Conservation (phyloP, 2,113 vertebrate species). For the Misgurnus mizolepis region DNA sequence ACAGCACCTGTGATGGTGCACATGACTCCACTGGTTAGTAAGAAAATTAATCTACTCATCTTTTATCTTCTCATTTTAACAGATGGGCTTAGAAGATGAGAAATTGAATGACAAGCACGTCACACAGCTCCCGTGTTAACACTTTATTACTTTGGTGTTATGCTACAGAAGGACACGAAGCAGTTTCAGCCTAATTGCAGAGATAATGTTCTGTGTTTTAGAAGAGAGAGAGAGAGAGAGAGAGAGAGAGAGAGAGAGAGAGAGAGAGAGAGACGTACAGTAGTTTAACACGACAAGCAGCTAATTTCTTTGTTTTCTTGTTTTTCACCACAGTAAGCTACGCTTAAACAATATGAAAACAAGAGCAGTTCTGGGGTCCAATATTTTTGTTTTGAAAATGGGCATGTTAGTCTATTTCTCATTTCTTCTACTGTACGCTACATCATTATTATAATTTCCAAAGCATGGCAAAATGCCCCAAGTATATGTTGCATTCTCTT, state of each 20-base stretch:
- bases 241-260: neutral
- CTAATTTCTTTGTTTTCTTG: neutral
- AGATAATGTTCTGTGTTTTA: neutral
- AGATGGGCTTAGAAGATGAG: constrained; percentile 9
- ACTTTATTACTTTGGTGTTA: constrained; percentile 2
- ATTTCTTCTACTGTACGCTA: neutral
- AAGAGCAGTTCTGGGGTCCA: no score
- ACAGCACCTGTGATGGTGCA: neutral
- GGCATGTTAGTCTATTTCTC: neutral
- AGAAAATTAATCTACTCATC: constrained; percentile 5
- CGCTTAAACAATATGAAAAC: neutral
- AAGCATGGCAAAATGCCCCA: neutral
- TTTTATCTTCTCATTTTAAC: neutral
- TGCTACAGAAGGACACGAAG: neutral
- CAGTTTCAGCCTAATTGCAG: constrained; percentile 9
- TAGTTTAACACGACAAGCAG: neutral
- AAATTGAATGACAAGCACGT: constrained; percentile 10
- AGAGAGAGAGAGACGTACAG: neutral
- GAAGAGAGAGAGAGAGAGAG: neutral
- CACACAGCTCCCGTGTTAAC: neutral
- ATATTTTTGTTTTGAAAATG: neutral
- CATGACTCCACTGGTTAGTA: neutral
- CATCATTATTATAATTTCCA: neutral
- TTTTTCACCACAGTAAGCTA: neutral
- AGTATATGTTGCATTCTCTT: no score